Conservation (phyloP, 2,888 invertebrate species). For the Aporophyla nigra region DNA sequence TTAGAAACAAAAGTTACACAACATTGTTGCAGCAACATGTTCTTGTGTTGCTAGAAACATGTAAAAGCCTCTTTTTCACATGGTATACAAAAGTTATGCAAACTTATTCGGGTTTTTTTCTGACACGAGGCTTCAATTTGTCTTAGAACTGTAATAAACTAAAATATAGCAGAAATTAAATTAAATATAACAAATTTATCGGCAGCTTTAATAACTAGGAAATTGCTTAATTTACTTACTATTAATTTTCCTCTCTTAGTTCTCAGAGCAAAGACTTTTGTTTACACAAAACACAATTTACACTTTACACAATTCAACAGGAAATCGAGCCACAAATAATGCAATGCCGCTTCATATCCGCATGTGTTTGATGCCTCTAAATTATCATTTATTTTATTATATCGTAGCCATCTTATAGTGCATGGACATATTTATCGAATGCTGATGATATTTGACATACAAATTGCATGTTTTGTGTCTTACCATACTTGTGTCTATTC, state of each 20-base stretch:
- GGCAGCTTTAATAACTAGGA: not conserved
- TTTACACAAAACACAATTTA: constrained; percentile 33
- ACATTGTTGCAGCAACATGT: not conserved
- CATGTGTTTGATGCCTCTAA: constrained; percentile 75
- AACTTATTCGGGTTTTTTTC: not conserved
- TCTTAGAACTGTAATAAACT: too few relatives aligned
- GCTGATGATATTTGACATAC: constrained; percentile 69
- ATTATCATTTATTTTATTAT: constrained; percentile 74
- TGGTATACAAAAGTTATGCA: not conserved
- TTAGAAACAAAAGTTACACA: not conserved
- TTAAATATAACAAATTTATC: not conserved
- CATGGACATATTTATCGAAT: constrained; percentile 75
- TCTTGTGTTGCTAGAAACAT: not conserved
- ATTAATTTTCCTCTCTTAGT: not conserved
- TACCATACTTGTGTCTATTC: constrained; percentile 57
- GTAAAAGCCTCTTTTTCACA: too few relatives aligned
- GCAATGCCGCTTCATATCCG: constrained; percentile 79
- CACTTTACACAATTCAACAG: constrained; percentile 40
- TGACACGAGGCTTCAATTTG: not conserved
- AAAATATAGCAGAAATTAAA: not conserved
- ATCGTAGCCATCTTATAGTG: constrained; percentile 75
- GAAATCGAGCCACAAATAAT: constrained; percentile 83
- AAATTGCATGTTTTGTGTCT: constrained; percentile 85
- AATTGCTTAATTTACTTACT: not conserved
- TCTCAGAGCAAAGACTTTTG: constrained; percentile 1